These are phyloP conservation scores for Drosophila diplacantha DNA, from an alignment of 2,888 invertebrate species.

Conservation along the genomic window DNA sequence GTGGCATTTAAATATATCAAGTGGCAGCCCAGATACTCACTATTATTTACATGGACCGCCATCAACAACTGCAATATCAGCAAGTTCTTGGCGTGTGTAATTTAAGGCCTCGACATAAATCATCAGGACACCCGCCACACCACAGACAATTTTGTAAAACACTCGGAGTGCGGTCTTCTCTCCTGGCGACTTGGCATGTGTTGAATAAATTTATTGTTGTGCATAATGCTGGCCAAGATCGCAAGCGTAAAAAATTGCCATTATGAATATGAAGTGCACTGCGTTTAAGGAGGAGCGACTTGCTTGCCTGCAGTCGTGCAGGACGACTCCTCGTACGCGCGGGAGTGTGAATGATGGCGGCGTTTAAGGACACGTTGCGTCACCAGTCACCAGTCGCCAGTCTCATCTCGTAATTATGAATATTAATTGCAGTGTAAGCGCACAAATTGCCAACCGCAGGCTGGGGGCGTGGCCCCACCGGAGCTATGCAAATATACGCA, in stretches of 20 bases:
- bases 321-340: slow-evolving; percentile 34
- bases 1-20: slow-evolving; percentile 45
- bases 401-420: slow-evolving; percentile 56
- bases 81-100: slow-evolving; percentile 58
- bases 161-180: slow-evolving; percentile 43
- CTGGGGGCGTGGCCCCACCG: slow-evolving; percentile 16
- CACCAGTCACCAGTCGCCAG: slow-evolving; percentile 18
- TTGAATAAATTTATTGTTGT: slow-evolving; percentile 72
- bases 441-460: slow-evolving; percentile 23
- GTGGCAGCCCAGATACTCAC: slow-evolving; percentile 33
- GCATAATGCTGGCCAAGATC: slow-evolving; percentile 63
- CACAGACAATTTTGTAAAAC: slow-evolving; percentile 41
- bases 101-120: slow-evolving; percentile 63
- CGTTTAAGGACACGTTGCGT: slow-evolving; percentile 40
- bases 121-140: slow-evolving; percentile 42
- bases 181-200: slow-evolving; percentile 52
- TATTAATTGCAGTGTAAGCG: slow-evolving; percentile 56
- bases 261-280: slow-evolving; percentile 69
- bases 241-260: slow-evolving; percentile 50
- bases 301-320: slow-evolving; percentile 15
- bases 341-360: slow-evolving; percentile 47
- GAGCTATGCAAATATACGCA: slow-evolving; percentile 56
- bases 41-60: slow-evolving; percentile 45
- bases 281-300: slow-evolving; percentile 48
- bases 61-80: slow-evolving; percentile 62